phyloP scores from a whole-genome alignment of 2,888 invertebrate genomes.

The Plebejus anna region DNA sequence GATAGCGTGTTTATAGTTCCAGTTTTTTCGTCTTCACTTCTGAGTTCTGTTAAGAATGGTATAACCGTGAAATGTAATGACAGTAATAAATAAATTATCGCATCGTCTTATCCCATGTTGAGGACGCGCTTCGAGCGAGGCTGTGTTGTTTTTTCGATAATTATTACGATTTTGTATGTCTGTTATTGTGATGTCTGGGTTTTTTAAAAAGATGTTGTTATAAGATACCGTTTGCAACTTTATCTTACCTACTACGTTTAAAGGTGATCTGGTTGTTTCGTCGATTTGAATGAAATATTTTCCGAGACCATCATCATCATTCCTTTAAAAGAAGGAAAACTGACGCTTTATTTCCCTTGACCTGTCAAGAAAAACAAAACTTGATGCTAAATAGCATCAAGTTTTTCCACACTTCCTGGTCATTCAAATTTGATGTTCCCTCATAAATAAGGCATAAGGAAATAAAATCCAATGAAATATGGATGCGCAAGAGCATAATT shows the following conservation, averaged over 20 bases:
- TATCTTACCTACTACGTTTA: too few species aligned
- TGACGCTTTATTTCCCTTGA: too few species aligned
- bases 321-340: too few species aligned
- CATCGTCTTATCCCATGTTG: not conserved
- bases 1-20: not conserved
- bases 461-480: not conserved
- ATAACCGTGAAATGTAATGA: constrained; percentile 10
- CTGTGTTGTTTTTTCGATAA: not conserved
- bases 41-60: not conserved
- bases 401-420: not conserved
- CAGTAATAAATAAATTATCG: constrained; percentile 7
- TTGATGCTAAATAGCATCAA: too few species aligned
- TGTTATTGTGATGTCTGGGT: not conserved
- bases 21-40: constrained; percentile 6
- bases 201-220: not conserved
- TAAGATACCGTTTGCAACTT: too few species aligned
- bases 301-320: too few species aligned
- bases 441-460: not conserved
- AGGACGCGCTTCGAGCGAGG: not conserved
- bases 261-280: too few species aligned
- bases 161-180: not conserved
- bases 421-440: not conserved
- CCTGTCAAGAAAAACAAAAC: too few species aligned
- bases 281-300: too few species aligned
- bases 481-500: not conserved